Evolutionary conservation across 37 sponge, comb jelly and placozoan genomes (phyloP).

Genomic region (Eunapius fragilis): DNA sequence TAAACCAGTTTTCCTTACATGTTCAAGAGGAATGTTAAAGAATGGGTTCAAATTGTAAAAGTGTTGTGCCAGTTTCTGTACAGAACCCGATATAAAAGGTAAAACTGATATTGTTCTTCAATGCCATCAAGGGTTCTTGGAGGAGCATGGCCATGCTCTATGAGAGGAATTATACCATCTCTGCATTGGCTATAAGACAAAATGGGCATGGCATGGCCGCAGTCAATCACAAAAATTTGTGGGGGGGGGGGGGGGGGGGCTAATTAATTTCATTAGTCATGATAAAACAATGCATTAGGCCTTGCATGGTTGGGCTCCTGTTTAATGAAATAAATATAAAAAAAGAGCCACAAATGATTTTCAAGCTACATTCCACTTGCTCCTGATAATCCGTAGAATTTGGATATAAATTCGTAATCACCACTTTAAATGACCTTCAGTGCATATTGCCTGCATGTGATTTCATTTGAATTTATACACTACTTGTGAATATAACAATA

Average conservation of each 20-base stretch:
- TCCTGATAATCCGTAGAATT: constrained; percentile 32
- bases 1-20: not conserved
- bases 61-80: not conserved
- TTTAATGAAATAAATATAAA: not conserved
- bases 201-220: too few relatives aligned
- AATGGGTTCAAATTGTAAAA: not conserved
- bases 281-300: too few relatives aligned
- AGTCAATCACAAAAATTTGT: too few relatives aligned
- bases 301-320: constrained; percentile 2
- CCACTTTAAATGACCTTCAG: constrained; percentile 13
- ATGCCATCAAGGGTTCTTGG: constrained; percentile 8
- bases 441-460: constrained; percentile 1
- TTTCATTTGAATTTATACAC: not conserved
- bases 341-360: not conserved
- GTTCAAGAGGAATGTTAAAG: constrained; percentile 8
- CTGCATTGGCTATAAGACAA: not conserved
- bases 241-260: too few relatives aligned
- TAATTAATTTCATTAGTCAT: too few relatives aligned
- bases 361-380: constrained; percentile 7
- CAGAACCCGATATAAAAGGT: not conserved
- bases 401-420: constrained; percentile 22
- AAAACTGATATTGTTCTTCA: not conserved
- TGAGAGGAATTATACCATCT: constrained; percentile 2
- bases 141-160: not conserved
- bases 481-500: not conserved